Conservation (phyloP, 2,888 invertebrate genomes). For the Andrena minutula region DNA sequence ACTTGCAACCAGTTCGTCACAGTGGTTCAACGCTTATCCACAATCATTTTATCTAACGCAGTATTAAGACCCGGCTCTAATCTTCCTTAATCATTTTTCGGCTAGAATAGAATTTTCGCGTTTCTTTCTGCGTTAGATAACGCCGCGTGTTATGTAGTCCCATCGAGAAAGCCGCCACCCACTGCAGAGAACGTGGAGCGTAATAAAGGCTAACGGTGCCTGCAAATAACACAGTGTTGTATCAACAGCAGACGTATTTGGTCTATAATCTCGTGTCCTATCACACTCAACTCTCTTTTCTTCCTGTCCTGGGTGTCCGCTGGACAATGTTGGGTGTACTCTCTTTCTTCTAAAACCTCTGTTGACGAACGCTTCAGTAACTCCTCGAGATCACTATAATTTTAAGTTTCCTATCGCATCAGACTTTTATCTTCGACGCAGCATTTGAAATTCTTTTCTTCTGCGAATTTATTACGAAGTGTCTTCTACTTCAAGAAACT, state of each 20-base stretch:
- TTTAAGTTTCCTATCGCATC: too few relatives aligned
- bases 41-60: conserved; percentile 12
- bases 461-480: too few relatives aligned
- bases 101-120: background rate
- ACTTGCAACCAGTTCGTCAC: conserved; percentile 44
- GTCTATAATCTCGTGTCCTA: conserved; percentile 7
- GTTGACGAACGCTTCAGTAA: too few relatives aligned
- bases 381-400: too few relatives aligned
- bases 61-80: conserved; percentile 3
- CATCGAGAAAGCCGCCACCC: conserved; percentile 29
- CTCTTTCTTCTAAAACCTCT: background rate
- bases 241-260: background rate
- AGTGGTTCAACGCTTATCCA: conserved; percentile 36
- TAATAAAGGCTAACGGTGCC: conserved; percentile 30
- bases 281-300: background rate
- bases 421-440: too few relatives aligned
- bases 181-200: conserved; percentile 10
- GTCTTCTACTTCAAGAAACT: too few relatives aligned
- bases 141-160: conserved; percentile 3
- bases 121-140: conserved; percentile 19
- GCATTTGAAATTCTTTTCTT: too few relatives aligned
- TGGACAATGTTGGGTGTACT: background rate
- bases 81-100: conserved; percentile 17
- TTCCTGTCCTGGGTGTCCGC: background rate
- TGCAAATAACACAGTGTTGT: conserved; percentile 6